Base-by-base conservation (phyloP, 2,797 vertebrate genomes). In the Distichodus sexfasciatus region DNA sequence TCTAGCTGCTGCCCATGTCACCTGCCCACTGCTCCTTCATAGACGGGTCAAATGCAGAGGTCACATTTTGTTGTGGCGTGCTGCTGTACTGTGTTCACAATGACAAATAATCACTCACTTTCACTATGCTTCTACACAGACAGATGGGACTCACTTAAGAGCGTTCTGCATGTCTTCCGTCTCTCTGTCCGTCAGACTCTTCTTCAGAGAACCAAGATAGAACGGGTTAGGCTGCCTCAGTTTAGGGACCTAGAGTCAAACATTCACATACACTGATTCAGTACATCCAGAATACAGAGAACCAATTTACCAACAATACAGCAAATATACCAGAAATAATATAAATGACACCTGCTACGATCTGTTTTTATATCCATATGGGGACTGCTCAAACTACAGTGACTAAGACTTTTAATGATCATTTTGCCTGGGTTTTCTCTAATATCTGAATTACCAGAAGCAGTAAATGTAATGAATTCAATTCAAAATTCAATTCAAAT, bases 141-240 rank as follows among this genome's bases (percentile, higher is more conserved):
- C 26, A 21, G 35, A 38, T 29, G 5, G 21, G 44, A 80, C 92
- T 88, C 86, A 98, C 96, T 93, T 97, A 73, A 92, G 75, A 76
- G 84, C 83, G 68, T 87, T 90, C 73, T 89, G 90, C 76, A 92
- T 83, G 79, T 96, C 94, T 79, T 92, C 91, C 0, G 88, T 74
- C 76, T 97, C 95, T 75, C 86, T 87, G 73, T 94, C 94, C 3
- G 92, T 92, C 81, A 94, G 82, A 35, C 86, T 94, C 82, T 93
- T 97, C 90, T 85, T 96, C 80, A 91, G 75, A 21, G 87, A 92
- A 70, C 94, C 95, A 76, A 94, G 86, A 76, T 95, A 84, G 86
- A 98, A 96, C 0, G 93, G 94, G 86, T 94, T 97, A 28, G 94
- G 92, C 71, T 93, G 90, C 72, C 91, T 98, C 84, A 91, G 93